Conservation (phyloP, 2,797 vertebrate species). For the Chelon labrosus region DNA sequence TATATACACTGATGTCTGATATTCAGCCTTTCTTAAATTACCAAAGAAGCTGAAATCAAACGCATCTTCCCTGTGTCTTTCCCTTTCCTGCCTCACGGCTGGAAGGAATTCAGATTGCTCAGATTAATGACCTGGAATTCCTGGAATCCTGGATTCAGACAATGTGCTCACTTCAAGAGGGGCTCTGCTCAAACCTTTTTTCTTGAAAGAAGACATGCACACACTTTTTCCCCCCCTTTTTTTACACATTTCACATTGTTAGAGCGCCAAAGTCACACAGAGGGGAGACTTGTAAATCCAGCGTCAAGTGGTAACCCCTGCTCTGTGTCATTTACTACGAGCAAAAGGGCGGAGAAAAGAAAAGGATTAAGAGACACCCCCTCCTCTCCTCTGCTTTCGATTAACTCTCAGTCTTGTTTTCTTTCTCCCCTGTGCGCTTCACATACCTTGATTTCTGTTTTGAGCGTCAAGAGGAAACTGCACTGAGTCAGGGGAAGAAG, state of each 20-base stretch:
- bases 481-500: slow-evolving; percentile 29
- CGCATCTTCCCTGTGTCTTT: slow-evolving; percentile 59
- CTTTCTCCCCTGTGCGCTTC: slow-evolving; percentile 57
- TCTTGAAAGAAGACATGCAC: slow-evolving; percentile 47
- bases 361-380: slow-evolving; percentile 69
- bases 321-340: slow-evolving; percentile 73
- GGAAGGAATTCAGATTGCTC: slow-evolving; percentile 82
- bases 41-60: slow-evolving; percentile 73
- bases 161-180: slow-evolving; percentile 73
- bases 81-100: slow-evolving; percentile 74
- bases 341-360: slow-evolving; percentile 75
- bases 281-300: slow-evolving; percentile 72
- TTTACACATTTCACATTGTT: slow-evolving; percentile 49
- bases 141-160: slow-evolving; percentile 84
- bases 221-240: not conserved
- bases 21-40: slow-evolving; percentile 36
- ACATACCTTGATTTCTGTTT: slow-evolving; percentile 74
- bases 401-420: slow-evolving; percentile 58
- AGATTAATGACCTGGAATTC: slow-evolving; percentile 88
- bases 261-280: slow-evolving; percentile 61
- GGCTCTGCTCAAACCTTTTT: slow-evolving; percentile 51
- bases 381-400: slow-evolving; percentile 73
- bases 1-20: not conserved
- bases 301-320: slow-evolving; percentile 73
- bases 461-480: slow-evolving; percentile 27